Evolutionary conservation across 2,113 vertebrate genomes (phyloP).

Genomic region (Callaeas wilsoni): DNA sequence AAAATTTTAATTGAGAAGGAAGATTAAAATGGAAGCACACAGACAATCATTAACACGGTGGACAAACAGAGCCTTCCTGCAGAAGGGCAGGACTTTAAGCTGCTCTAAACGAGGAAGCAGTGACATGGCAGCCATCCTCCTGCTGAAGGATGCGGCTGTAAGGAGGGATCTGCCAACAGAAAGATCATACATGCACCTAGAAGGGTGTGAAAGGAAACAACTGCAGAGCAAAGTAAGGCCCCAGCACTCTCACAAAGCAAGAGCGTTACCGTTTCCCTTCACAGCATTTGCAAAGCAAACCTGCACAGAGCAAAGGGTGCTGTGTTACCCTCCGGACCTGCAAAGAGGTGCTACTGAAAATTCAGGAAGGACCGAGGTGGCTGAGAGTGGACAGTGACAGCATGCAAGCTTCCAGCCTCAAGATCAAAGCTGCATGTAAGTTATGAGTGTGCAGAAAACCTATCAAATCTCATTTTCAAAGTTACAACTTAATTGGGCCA

Average conservation of each 20-base stretch:
- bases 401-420: not conserved
- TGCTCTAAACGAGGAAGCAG: not conserved
- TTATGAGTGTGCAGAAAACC: not conserved
- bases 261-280: not conserved
- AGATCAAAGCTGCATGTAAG: not conserved
- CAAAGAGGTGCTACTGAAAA: not conserved
- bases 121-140: not conserved
- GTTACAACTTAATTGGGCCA: not conserved
- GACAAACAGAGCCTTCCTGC: not conserved
- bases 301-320: not conserved
- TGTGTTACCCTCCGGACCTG: not conserved
- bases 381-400: not conserved
- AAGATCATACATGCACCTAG: not conserved
- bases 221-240: not conserved
- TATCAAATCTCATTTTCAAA: not conserved
- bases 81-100: not conserved
- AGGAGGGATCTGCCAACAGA: not conserved
- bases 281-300: slow-evolving; percentile 27
- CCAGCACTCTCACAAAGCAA: not conserved
- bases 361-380: not conserved
- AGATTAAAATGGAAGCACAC: not conserved
- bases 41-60: not conserved
- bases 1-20: not conserved
- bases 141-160: not conserved
- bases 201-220: not conserved